Percentiles rank a stretch among this genome's conserved stretches.
Conservation (phyloP, 2,888 invertebrate species). For the Holacanthella duospinosa region DNA sequence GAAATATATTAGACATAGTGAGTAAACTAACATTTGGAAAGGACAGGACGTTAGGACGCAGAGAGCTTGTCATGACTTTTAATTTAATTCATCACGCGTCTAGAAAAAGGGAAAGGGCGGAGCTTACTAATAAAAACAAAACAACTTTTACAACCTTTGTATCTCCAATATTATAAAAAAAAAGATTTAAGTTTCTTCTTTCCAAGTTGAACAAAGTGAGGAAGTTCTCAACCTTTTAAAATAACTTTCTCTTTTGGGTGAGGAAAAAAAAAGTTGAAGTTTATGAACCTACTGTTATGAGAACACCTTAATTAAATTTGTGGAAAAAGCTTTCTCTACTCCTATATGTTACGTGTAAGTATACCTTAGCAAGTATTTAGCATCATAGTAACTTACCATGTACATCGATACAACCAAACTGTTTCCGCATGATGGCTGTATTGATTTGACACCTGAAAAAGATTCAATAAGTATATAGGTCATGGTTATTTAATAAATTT, state of each 20-base stretch:
- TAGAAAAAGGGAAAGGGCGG: background rate
- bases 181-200: too few relatives aligned
- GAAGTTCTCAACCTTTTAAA: too few relatives aligned
- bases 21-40: background rate
- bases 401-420: slow-evolving; percentile 76
- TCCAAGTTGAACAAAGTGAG: too few relatives aligned
- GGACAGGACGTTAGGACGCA: background rate
- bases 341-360: too few relatives aligned
- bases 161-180: too few relatives aligned
- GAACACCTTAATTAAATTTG: background rate
- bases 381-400: slow-evolving; percentile 64
- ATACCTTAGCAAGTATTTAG: too few relatives aligned
- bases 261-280: background rate
- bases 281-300: background rate
- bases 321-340: background rate
- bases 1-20: background rate
- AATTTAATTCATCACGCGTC: background rate
- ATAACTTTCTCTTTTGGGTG: too few relatives aligned
- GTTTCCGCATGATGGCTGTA: slow-evolving; percentile 74
- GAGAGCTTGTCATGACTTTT: background rate
- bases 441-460: slow-evolving; percentile 63
- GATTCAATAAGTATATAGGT: background rate
- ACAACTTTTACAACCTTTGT: too few relatives aligned
- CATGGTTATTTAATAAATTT: background rate
- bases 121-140: background rate